These are phyloP conservation scores for Pseudococcus longispinus DNA, from an alignment of 2,888 invertebrate species.

Conservation along the genomic window DNA sequence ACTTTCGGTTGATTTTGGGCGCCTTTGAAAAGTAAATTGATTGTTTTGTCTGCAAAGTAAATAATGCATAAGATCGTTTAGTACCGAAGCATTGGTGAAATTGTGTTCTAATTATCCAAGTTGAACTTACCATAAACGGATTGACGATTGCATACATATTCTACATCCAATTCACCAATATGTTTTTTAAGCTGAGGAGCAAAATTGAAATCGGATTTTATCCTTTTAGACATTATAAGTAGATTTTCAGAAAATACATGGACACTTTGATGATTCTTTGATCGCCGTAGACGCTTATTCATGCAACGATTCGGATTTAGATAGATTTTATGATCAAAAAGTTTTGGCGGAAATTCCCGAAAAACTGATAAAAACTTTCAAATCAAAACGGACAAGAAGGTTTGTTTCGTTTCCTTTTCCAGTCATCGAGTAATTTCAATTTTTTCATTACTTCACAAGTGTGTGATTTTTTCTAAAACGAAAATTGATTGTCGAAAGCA, in stretches of 20 bases:
- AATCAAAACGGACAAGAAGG: too few species aligned
- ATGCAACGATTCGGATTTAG: background rate
- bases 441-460: too few species aligned
- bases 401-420: too few species aligned
- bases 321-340: too few species aligned
- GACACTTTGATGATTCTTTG: background rate
- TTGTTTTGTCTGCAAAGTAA: background rate
- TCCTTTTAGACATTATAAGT: background rate
- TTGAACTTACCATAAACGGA: constrained; percentile 3
- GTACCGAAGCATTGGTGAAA: background rate
- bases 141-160: constrained; percentile 5
- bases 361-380: too few species aligned
- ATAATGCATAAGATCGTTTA: background rate
- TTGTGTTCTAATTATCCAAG: background rate
- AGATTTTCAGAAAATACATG: background rate
- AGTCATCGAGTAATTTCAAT: too few species aligned
- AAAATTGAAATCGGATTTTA: background rate
- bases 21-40: constrained; percentile 26
- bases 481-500: too few species aligned
- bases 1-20: background rate
- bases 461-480: too few species aligned
- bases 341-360: too few species aligned
- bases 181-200: constrained; percentile 44
- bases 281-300: background rate
- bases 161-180: background rate